Conservation (phyloP, 2,888 invertebrate genomes). For the Ommatoiulus sabulosus region DNA sequence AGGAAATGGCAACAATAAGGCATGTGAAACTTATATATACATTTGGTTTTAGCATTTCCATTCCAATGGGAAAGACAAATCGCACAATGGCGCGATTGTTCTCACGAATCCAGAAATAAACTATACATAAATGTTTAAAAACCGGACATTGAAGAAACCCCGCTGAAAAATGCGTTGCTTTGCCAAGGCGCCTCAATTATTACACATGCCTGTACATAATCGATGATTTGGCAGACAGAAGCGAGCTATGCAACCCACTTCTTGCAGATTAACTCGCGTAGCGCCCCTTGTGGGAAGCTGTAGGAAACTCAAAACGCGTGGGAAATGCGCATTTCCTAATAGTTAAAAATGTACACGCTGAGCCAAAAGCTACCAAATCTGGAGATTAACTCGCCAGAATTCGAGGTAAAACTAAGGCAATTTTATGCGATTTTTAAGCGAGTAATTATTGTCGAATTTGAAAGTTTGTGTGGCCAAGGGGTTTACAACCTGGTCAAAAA, state of each 20-base stretch:
- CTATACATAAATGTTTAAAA: constrained; percentile 59
- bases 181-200: background rate
- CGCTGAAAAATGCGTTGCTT: background rate
- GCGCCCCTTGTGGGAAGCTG: background rate
- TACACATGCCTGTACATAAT: background rate
- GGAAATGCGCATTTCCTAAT: too few species aligned
- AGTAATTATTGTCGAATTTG: background rate
- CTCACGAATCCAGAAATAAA: constrained; percentile 62
- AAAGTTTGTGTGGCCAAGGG: background rate
- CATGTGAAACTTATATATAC: background rate
- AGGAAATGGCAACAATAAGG: background rate
- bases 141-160: background rate
- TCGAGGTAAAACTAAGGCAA: background rate
- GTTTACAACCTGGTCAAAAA: background rate
- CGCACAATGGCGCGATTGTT: background rate
- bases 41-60: background rate
- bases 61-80: background rate
- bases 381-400: background rate
- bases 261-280: background rate
- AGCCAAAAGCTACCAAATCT: background rate
- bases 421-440: too few species aligned
- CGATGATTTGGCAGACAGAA: background rate
- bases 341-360: too few species aligned
- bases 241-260: too few species aligned
- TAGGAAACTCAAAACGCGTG: background rate